These are phyloP conservation scores for Aythya baeri DNA, from an alignment of 2,113 vertebrate genomes.

Conservation along the genomic window DNA sequence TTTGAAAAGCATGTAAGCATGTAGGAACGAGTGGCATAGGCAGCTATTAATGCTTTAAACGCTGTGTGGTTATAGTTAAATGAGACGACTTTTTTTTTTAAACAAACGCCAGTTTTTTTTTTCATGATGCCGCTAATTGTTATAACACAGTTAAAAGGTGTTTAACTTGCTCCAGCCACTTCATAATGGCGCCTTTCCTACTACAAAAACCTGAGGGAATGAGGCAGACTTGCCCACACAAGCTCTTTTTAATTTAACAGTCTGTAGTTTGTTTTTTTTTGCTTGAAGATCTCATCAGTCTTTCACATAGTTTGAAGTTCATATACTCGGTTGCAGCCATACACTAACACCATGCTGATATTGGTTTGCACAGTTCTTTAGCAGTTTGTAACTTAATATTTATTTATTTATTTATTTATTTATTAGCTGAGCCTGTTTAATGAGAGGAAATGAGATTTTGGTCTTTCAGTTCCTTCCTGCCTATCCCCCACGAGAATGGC, in stretches of 20 bases:
- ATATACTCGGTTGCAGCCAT: neutral
- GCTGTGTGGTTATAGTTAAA: conserved; percentile 10
- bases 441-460: neutral
- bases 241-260: conserved; percentile 11
- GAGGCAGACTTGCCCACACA: conserved; percentile 36
- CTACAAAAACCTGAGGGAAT: neutral
- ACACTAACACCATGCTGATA: fast-evolving
- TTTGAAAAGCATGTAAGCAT: conserved; percentile 69
- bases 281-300: neutral
- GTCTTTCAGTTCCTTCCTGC: neutral
- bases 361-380: neutral
- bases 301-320: neutral
- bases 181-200: neutral
- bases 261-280: neutral
- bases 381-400: neutral
- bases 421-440: neutral
- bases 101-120: conserved; percentile 4
- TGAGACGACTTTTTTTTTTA: conserved; percentile 1
- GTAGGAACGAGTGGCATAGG: conserved; percentile 42
- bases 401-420: neutral
- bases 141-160: conserved; percentile 38
- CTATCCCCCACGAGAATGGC: too few species aligned
- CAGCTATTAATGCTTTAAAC: conserved; percentile 47
- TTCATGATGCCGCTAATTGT: conserved; percentile 9
- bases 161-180: neutral